phyloP scores from a whole-genome alignment of 2,888 invertebrate species.

The Machimus atricapillus region DNA sequence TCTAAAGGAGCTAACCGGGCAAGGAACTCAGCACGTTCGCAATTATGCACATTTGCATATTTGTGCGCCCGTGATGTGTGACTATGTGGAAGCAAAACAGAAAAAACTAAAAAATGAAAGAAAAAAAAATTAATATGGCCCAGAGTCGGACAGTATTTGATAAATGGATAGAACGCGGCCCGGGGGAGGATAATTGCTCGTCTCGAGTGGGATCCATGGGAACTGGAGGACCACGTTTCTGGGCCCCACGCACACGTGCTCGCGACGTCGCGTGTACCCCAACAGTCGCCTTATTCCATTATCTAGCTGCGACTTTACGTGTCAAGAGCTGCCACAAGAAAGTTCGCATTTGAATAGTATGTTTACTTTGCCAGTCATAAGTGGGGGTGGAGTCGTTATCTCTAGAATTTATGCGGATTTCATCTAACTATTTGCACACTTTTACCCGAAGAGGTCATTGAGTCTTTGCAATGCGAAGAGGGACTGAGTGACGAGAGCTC shows the following conservation, averaged over 20 bases:
- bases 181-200: background rate
- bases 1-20: background rate
- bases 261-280: background rate
- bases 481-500: background rate
- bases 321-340: conserved; percentile 4
- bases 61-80: background rate
- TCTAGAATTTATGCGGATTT: background rate
- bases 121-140: background rate
- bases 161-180: background rate
- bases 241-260: background rate
- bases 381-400: background rate
- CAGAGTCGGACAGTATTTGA: background rate
- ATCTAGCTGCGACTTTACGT: background rate
- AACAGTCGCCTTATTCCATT: background rate
- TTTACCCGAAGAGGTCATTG: background rate
- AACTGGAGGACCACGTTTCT: background rate
- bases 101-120: background rate
- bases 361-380: background rate
- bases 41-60: conserved; percentile 14
- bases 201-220: background rate
- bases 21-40: background rate
- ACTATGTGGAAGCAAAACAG: background rate
- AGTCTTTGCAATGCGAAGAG: background rate
- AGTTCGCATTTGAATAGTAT: background rate
- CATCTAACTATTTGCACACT: background rate